Conservation (phyloP, 2,113 vertebrate species). For the Parus major region DNA sequence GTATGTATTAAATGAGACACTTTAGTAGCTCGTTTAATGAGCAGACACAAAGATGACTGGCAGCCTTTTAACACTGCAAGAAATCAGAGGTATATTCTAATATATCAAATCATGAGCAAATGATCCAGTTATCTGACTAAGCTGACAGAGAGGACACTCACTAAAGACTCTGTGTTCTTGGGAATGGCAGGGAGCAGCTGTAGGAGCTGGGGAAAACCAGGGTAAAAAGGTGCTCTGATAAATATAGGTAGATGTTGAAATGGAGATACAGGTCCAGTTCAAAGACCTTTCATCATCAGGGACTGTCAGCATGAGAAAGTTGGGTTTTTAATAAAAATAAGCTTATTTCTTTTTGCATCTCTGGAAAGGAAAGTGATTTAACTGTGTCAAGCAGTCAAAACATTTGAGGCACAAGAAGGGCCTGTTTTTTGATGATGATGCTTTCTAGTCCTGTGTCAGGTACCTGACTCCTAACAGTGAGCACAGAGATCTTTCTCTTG, state of each 20-base stretch:
- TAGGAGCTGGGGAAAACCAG: neutral
- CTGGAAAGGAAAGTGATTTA: neutral
- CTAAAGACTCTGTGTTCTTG: neutral
- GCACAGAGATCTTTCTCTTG: neutral
- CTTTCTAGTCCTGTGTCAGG: neutral
- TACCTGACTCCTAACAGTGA: neutral
- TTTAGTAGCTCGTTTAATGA: neutral
- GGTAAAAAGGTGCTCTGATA: neutral
- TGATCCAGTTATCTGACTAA: neutral
- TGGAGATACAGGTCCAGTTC: neutral
- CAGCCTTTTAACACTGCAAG: neutral
- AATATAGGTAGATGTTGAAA: neutral
- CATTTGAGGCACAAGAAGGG: neutral
- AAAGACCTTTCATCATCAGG: neutral
- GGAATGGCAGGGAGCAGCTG: neutral
- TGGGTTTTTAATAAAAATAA: neutral
- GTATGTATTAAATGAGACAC: neutral
- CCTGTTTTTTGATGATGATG: neutral
- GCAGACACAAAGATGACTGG: neutral
- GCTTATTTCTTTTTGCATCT: neutral
- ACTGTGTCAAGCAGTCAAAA: neutral
- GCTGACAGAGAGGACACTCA: neutral
- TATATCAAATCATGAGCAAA: neutral
- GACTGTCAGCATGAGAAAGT: neutral
- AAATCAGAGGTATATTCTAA: neutral